Base-by-base conservation (phyloP, 1,140 invertebrate species). In the Sycophila sp. region DNA sequence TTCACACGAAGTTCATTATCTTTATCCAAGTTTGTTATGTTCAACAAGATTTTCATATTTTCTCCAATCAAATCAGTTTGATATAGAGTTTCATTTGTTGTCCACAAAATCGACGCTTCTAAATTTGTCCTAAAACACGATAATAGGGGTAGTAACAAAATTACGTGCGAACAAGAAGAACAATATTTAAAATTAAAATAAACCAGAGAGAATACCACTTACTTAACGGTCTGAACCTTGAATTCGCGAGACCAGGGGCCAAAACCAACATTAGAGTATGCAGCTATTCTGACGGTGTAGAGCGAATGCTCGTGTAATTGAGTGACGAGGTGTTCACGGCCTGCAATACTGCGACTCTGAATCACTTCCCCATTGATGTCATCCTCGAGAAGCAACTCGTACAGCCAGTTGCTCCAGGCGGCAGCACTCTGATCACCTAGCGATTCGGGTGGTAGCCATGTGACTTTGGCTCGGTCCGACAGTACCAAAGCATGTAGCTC, bases 341-440 rank as follows among this genome's bases (percentile, higher is more conserved):
- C 87, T 1, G 86, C 89, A 11, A 94, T 92, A 49, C 91, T 86
- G 45, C 81, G 86, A 38, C 86, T 82, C 74, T 76, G 86, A 22
- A 87, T 84, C 7, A 81, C 86, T 42, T 86, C 78, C 0, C 88
- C 87, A 4, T 83, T 85, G 2, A 87, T 78, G 68, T 88, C 87
- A 71, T 92, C 89, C 70, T 89, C 89, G 0, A 95, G 88, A 72
- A 91, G 90, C 19, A 98, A 85, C 78, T 94, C 91, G 81, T 96
- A 98, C 0, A 88, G 90, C 94, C 95, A 97, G 70, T 91, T 90
- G 74, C 93, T 91, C 91, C 94, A 96, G 0, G 95, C 92, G 0
- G 91, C 92, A 4, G 4, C 5, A 1, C 95, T 94, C 83, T 95
- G 93, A 32, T 91, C 92, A 10, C 91, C 91, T 13, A 96, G 80